These are phyloP conservation scores for Pelobates fuscus DNA, from an alignment of 2,113 vertebrate species.

Conservation along the genomic window DNA sequence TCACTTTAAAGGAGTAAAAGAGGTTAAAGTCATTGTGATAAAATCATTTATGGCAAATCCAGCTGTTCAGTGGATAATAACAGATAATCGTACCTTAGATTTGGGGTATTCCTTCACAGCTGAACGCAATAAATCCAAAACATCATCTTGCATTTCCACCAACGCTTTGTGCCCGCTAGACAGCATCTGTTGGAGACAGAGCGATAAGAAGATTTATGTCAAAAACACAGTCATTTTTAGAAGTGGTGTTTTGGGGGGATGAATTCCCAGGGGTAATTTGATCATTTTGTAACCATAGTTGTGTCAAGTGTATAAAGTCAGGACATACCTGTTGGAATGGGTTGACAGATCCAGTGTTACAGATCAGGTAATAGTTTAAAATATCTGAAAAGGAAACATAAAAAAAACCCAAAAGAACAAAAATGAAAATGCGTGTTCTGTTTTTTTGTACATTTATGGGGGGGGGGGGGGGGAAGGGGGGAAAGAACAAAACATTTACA, in stretches of 20 bases:
- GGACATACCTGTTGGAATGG: conserved; percentile 93
- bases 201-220: not conserved
- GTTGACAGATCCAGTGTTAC: conserved; percentile 79
- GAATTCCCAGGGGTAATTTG: too few species aligned
- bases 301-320: too few species aligned
- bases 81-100: conserved; percentile 82
- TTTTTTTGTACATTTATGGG: too few species aligned
- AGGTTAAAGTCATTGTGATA: too few species aligned
- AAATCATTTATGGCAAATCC: too few species aligned
- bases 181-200: conserved; percentile 80
- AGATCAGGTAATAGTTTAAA: conserved; percentile 87
- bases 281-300: too few species aligned
- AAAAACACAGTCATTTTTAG: too few species aligned
- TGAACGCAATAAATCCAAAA: conserved; percentile 81
- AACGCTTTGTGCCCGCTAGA: conserved; percentile 94
- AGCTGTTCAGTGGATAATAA: too few species aligned
- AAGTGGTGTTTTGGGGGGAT: too few species aligned
- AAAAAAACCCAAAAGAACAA: conserved; percentile 13
- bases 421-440: not conserved
- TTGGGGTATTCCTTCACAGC: conserved; percentile 77
- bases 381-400: conserved; percentile 71
- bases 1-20: too few species aligned
- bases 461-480: too few species aligned
- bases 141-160: conserved; percentile 95
- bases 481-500: too few species aligned